These are phyloP conservation scores for Hippoglossus hippoglossus DNA, from an alignment of 2,797 vertebrate species.

Conservation along the genomic window DNA sequence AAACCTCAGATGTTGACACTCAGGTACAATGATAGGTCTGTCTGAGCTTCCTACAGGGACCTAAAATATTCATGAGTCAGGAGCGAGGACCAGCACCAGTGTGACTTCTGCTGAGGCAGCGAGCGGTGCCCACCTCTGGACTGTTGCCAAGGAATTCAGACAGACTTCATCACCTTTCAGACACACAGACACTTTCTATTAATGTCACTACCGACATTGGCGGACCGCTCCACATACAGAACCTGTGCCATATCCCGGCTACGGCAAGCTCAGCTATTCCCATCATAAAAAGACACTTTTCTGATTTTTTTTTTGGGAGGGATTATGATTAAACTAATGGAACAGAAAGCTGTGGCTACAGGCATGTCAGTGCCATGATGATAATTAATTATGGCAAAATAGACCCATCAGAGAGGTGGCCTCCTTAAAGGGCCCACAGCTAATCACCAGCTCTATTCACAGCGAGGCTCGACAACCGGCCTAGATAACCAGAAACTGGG, in stretches of 20 bases:
- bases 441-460: constrained; percentile 72
- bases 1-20: constrained; percentile 65
- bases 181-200: constrained; percentile 49
- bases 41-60: constrained; percentile 54
- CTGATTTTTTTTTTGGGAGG: constrained; percentile 15
- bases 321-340: constrained; percentile 54
- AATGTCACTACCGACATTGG: constrained; percentile 39
- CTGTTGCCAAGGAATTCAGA: constrained; percentile 51
- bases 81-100: constrained; percentile 23
- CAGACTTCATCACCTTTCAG: constrained; percentile 55
- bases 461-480: constrained; percentile 66
- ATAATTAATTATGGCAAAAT: constrained; percentile 79
- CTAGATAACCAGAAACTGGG: constrained; percentile 73
- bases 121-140: constrained; percentile 35
- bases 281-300: constrained; percentile 23
- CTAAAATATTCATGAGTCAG: constrained; percentile 74
- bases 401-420: constrained; percentile 73
- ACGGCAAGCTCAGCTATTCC: constrained; percentile 9
- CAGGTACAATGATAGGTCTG: constrained; percentile 75
- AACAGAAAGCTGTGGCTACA: constrained; percentile 41
- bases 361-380: constrained; percentile 64
- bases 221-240: constrained; percentile 26
- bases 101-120: constrained; percentile 67
- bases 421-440: constrained; percentile 73
- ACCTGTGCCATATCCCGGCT: not conserved